Evolutionary conservation across 2,797 vertebrate species (phyloP), one percentile per base, ranked within the genome.

Genomic region (Bucorvus abyssinicus): DNA sequence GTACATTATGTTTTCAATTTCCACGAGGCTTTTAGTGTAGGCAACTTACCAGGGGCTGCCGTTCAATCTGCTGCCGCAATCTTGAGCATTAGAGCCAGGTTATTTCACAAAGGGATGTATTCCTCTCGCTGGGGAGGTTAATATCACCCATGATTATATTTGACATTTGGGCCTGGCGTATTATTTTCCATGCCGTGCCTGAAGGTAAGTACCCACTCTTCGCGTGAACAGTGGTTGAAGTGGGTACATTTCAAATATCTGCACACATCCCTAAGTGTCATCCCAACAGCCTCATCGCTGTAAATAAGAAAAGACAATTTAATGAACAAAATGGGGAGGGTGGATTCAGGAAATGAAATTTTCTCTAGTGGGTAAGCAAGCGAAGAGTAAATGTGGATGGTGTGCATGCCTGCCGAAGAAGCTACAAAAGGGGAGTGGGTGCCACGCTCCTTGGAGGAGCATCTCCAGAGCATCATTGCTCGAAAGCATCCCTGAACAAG

Each of bases 1-100:
- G 86, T 57, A 80, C 84, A 95, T 91, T 92, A 95, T 89, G 94
- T 95, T 96, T 96, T 96, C 95, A 93, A 91, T 97, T 97, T 97
- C 95, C 91, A 84, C 78, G 56, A 88, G 85, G 95, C 92, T 94
- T 96, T 96, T 96, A 96, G 93, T 81, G 90, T 70, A 95, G 93
- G 88, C 83, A 89, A 86, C 76, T 87, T 95, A 88, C 87, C 90
- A 89, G 69, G 86, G 84, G 50, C 94, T 90, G 92, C 89, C 14
- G 49, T 96, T 95, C 80, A 93, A 96, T 87, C 92, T 94, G 45
- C 50, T 94, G 91, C 30, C 94, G 92, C 95, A 95, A 93, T 96
- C 94, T 95, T 90, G 77, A 95, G 44, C 90, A 84, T 95, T 95
- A 95, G 88, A 96, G 90, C 74, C 84, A 65, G 95, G 53, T 92